Percentiles rank a stretch among this genome's conserved stretches.
phyloP scores from a whole-genome alignment of 2,888 invertebrate genomes.

The Limenitis camilla region DNA sequence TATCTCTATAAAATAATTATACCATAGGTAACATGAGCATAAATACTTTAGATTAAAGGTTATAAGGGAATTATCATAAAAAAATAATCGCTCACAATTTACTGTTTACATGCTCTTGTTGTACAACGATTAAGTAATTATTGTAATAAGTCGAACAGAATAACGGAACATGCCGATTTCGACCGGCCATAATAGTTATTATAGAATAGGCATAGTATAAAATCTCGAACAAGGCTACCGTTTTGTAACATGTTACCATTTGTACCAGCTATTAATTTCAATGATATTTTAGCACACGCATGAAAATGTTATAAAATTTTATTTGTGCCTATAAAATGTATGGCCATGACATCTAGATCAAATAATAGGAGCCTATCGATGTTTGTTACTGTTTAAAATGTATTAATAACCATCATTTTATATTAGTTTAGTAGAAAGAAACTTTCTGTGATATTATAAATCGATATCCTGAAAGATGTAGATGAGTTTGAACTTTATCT shows the following conservation, averaged over 20 bases:
- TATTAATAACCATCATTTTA: no score
- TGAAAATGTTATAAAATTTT: slow-evolving; percentile 1
- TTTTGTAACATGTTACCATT: slow-evolving; percentile 15
- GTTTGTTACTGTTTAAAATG: no score
- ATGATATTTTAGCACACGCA: slow-evolving; percentile 11
- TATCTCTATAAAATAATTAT: background rate
- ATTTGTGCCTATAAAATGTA: slow-evolving; percentile 2
- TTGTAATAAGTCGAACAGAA: slow-evolving; percentile 49
- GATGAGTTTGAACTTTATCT: no score
- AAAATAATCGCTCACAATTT: slow-evolving; percentile 9
- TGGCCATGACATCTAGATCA: background rate
- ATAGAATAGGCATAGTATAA: slow-evolving; percentile 14
- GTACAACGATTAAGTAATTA: slow-evolving; percentile 58
- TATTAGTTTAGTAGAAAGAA: no score
- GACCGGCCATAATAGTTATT: slow-evolving; percentile 21
- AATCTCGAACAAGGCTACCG: slow-evolving; percentile 16
- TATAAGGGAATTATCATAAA: slow-evolving; percentile 1
- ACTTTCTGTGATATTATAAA: no score
- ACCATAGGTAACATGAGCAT: background rate
- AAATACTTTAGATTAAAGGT: slow-evolving; percentile 1
- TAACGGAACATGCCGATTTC: slow-evolving; percentile 57
- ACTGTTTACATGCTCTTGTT: slow-evolving; percentile 9
- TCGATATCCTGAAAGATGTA: no score
- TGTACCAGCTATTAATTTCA: slow-evolving; percentile 10
- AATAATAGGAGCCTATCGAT: background rate